Percentiles rank a stretch among this genome's conserved stretches.
Evolutionary conservation across 92 coral and sea anemone genomes (phyloP).

Genomic region (Epizoanthus scotinus): DNA sequence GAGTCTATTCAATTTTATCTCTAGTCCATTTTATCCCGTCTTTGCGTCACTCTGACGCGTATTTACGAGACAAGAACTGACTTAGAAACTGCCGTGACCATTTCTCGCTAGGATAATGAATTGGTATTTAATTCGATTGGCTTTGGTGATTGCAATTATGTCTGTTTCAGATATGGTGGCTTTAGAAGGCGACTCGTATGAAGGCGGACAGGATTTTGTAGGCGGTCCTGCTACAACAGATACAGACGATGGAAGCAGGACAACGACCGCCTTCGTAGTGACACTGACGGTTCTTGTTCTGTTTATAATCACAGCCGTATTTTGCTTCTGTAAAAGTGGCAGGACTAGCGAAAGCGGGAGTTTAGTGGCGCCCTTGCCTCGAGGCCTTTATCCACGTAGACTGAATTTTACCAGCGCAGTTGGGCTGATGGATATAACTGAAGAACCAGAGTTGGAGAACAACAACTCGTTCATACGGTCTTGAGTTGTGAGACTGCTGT

Average conservation of each 20-base stretch:
- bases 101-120: background rate
- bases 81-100: background rate
- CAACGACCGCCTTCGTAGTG: conserved; percentile 26
- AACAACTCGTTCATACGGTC: background rate
- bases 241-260: background rate
- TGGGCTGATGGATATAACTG: conserved; percentile 18
- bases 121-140: background rate
- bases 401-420: conserved; percentile 13
- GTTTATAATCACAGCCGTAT: conserved; percentile 19
- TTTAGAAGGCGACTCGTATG: conserved; percentile 18
- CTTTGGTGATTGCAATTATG: background rate
- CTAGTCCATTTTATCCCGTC: background rate
- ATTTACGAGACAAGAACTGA: background rate
- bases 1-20: background rate
- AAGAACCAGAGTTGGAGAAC: background rate
- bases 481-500: background rate
- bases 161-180: background rate
- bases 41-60: background rate
- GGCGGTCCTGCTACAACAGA: background rate
- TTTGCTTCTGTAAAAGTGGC: conserved; percentile 35
- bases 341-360: conserved; percentile 22
- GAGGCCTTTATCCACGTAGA: conserved; percentile 6
- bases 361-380: conserved; percentile 24
- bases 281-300: conserved; percentile 37
- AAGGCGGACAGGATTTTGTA: conserved; percentile 3